Percentiles rank a stretch among this genome's conserved stretches.
phyloP scores from a whole-genome alignment of 2,888 invertebrate genomes.

The Scaptomyza flava region DNA sequence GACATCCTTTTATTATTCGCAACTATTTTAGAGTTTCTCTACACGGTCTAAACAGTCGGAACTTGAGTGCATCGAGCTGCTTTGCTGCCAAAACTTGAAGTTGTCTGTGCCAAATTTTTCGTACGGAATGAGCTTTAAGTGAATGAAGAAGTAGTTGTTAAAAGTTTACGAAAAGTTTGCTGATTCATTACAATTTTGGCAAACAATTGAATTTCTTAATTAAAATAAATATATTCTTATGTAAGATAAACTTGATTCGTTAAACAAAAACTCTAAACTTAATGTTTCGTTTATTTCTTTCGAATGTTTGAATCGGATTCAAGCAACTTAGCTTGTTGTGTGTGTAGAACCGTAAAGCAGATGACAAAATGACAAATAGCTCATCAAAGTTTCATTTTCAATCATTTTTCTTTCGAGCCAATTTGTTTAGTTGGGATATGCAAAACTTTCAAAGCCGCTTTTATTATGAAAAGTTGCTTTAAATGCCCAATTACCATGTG shows the following conservation, averaged over 20 bases:
- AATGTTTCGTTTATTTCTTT: background rate
- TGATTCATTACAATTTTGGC: constrained; percentile 30
- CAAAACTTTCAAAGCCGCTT: constrained; percentile 60
- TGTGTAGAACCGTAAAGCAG: constrained; percentile 43
- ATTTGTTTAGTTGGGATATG: constrained; percentile 8
- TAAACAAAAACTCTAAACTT: background rate
- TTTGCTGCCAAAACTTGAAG: constrained; percentile 43
- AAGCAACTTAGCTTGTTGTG: background rate
- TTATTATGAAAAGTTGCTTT: constrained; percentile 40
- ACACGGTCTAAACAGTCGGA: constrained; percentile 23
- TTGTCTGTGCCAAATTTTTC: constrained; percentile 38
- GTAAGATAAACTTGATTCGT: constrained; percentile 6
- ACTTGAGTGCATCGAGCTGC: constrained; percentile 46
- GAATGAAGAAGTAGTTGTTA: constrained; percentile 3
- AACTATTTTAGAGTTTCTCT: constrained; percentile 6
- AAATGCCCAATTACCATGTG: constrained; percentile 49
- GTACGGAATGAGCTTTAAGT: background rate
- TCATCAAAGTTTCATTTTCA: constrained; percentile 72
- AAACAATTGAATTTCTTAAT: constrained; percentile 24
- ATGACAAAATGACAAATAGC: constrained; percentile 75
- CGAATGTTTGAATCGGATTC: background rate
- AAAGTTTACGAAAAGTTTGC: constrained; percentile 32
- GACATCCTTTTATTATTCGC: constrained; percentile 1
- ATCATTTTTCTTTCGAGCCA: too few relatives aligned
- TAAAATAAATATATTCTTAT: constrained; percentile 18